Conservation (phyloP, 1,140 invertebrate genomes). For the Hyles vespertilio region DNA sequence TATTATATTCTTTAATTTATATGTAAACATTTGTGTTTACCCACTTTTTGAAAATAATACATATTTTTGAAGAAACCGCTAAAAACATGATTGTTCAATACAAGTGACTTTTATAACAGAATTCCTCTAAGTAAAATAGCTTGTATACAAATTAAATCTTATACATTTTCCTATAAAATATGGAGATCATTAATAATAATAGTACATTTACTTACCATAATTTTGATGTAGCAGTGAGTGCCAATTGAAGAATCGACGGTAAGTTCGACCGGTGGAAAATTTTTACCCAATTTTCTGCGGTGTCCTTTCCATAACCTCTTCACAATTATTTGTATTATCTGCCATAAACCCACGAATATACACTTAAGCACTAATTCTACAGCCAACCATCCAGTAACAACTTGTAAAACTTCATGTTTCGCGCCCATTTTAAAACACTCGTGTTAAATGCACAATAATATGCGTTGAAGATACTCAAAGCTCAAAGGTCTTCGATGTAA, state of each 20-base stretch:
- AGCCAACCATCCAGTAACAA: slow-evolving; percentile 54
- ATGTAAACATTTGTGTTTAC: no score
- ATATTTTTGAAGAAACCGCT: no score
- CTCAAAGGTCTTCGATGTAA: slow-evolving; percentile 30
- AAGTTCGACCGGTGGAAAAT: slow-evolving; percentile 45
- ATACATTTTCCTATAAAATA: no score
- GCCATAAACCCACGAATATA: slow-evolving; percentile 54
- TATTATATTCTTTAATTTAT: no score
- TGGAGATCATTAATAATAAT: not conserved
- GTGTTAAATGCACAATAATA: not conserved
- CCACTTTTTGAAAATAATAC: no score
- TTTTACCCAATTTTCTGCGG: slow-evolving; percentile 42
- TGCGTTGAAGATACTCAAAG: not conserved
- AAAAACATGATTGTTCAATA: no score
- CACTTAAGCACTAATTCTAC: slow-evolving; percentile 51
- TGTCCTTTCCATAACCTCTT: slow-evolving; percentile 63
- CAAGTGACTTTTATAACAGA: no score
- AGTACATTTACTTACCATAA: slow-evolving; percentile 41
- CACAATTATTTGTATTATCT: slow-evolving; percentile 47
- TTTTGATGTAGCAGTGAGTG: slow-evolving; percentile 64
- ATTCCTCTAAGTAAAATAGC: no score
- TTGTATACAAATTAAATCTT: no score
- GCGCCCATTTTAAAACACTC: slow-evolving; percentile 34
- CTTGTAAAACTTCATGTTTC: slow-evolving; percentile 44
- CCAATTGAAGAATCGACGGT: slow-evolving; percentile 61